phyloP scores from a whole-genome alignment of 2,888 invertebrate species.

The Formica aserva region DNA sequence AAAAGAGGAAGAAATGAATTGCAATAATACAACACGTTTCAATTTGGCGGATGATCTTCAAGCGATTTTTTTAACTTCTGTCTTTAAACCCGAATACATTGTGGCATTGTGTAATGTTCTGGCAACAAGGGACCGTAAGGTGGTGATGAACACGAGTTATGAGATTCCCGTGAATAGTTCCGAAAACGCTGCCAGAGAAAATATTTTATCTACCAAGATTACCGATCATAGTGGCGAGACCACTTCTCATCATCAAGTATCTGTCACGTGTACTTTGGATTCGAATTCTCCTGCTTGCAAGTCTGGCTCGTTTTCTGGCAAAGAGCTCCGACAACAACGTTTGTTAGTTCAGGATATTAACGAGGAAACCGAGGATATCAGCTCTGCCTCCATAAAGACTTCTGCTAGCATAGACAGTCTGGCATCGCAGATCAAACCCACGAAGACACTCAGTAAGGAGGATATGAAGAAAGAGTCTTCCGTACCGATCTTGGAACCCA shows the following conservation, averaged over 20 bases:
- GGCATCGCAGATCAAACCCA: conserved; percentile 80
- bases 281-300: conserved; percentile 40
- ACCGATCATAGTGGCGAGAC: conserved; percentile 40
- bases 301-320: background rate
- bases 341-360: conserved; percentile 35
- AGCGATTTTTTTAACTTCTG: conserved; percentile 88
- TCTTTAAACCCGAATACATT: conserved; percentile 90
- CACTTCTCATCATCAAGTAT: conserved; percentile 16
- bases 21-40: background rate
- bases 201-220: conserved; percentile 26
- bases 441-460: conserved; percentile 77
- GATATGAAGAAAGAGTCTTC: conserved; percentile 76
- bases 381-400: conserved; percentile 21
- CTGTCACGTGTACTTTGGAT: conserved; percentile 16
- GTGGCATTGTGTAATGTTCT: conserved; percentile 93
- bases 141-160: conserved; percentile 89
- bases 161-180: conserved; percentile 82
- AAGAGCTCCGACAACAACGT: conserved; percentile 42
- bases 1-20: background rate
- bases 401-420: conserved; percentile 58
- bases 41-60: conserved; percentile 57
- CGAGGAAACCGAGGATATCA: conserved; percentile 45
- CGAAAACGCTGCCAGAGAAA: conserved; percentile 53
- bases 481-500: conserved; percentile 76
- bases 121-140: conserved; percentile 89